Percentiles rank a stretch among this genome's conserved stretches.
phyloP scores from a whole-genome alignment of 2,888 invertebrate species.

The Stenoptilia bipunctidactyla region DNA sequence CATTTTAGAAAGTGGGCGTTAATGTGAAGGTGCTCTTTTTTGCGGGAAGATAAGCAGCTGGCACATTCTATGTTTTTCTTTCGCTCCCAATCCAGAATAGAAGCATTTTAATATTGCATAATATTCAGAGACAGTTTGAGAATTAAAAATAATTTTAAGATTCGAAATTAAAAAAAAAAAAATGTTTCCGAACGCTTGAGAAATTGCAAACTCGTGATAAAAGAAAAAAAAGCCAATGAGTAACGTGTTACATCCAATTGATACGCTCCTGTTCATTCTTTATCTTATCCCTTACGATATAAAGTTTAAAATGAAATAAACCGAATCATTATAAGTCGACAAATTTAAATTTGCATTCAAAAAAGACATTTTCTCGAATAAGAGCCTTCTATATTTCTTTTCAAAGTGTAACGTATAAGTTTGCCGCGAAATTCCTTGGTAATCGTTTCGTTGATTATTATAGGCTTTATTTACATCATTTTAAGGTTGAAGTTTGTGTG shows the following conservation, averaged over 20 bases:
- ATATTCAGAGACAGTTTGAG: too few relatives aligned
- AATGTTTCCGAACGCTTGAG: conserved; percentile 24
- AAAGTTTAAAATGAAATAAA: not conserved
- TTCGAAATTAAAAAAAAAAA: conserved; percentile 12
- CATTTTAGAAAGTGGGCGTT: too few relatives aligned
- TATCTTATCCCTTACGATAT: too few relatives aligned
- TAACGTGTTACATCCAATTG: too few relatives aligned
- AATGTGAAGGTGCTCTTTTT: too few relatives aligned
- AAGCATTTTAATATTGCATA: too few relatives aligned
- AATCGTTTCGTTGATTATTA: not conserved
- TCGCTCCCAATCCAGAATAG: too few relatives aligned
- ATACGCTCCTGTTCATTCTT: too few relatives aligned
- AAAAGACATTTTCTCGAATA: not conserved
- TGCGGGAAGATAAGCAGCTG: too few relatives aligned
- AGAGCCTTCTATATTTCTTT: not conserved
- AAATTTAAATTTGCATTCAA: not conserved
- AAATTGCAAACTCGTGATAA: conserved; percentile 35
- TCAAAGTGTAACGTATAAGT: not conserved
- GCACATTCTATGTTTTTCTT: too few relatives aligned
- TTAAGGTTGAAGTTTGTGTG: not conserved
- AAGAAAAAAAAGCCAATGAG: conserved; percentile 24
- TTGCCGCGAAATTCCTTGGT: not conserved
- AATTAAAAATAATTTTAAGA: not conserved
- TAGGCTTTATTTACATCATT: not conserved
- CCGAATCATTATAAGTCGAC: not conserved